Conservation (phyloP, 2,888 invertebrate species). For the Drosophila picticornis region DNA sequence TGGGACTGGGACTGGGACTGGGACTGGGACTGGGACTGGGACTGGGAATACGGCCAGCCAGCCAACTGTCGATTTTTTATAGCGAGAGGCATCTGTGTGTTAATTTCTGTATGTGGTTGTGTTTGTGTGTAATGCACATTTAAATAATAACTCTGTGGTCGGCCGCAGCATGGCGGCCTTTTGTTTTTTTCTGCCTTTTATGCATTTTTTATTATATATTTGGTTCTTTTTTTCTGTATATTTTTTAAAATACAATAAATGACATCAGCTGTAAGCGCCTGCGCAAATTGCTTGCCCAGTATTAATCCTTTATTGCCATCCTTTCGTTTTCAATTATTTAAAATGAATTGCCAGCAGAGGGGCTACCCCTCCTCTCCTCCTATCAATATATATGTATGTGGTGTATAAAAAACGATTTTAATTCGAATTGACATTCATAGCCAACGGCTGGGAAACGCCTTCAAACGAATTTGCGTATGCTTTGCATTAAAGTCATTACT, state of each 20-base stretch:
- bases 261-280: conserved; percentile 75
- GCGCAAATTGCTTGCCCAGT: conserved; percentile 73
- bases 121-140: conserved; percentile 68
- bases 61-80: conserved; percentile 75
- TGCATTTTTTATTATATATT: conserved; percentile 47
- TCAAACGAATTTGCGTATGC: conserved; percentile 26
- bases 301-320: conserved; percentile 61
- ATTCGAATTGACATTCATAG: conserved; percentile 57
- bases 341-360: conserved; percentile 44
- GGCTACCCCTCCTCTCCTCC: background rate
- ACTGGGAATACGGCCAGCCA: conserved; percentile 56
- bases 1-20: background rate
- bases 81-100: conserved; percentile 54
- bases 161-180: conserved; percentile 77
- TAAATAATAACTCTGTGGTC: conserved; percentile 82
- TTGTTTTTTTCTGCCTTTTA: conserved; percentile 57
- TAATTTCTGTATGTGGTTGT: conserved; percentile 42
- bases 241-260: conserved; percentile 51
- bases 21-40: conserved; percentile 3
- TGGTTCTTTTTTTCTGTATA: conserved; percentile 20
- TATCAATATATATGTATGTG: background rate
- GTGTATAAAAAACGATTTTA: conserved; percentile 56
- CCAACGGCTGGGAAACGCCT: conserved; percentile 31
- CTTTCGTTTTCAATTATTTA: conserved; percentile 59
- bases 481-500: conserved; percentile 22